phyloP scores from a whole-genome alignment of 2,113 vertebrate genomes.

The Triplophysa rosa region DNA sequence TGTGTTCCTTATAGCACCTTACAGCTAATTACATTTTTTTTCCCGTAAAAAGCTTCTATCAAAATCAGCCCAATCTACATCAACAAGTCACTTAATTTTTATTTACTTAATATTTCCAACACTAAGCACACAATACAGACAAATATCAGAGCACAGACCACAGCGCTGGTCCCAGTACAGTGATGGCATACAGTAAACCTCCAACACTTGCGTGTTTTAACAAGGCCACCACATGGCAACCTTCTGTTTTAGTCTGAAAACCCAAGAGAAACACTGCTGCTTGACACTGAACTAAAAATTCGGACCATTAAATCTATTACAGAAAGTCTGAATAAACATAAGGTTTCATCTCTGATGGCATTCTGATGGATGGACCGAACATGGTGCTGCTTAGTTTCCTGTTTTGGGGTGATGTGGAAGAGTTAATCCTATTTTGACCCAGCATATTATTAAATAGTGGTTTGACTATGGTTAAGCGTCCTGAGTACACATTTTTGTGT shows the following conservation, averaged over 20 bases:
- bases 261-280: conserved; percentile 10
- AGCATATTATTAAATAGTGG: conserved; percentile 4
- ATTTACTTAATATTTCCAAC: background rate
- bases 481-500: background rate
- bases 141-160: background rate
- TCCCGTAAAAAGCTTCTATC: no score
- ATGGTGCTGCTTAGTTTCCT: conserved; percentile 4
- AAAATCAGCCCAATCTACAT: no score
- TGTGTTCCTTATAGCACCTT: no score
- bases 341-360: background rate
- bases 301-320: background rate
- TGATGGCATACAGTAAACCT: background rate
- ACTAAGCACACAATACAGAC: background rate
- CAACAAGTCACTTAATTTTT: no score
- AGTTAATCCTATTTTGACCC: background rate
- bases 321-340: conserved; percentile 5
- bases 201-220: conserved; percentile 14
- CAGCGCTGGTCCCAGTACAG: background rate
- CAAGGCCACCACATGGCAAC: conserved; percentile 21
- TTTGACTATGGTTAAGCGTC: conserved; percentile 8
- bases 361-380: conserved; percentile 1
- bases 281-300: background rate
- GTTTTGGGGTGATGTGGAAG: conserved; percentile 9
- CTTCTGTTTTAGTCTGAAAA: conserved; percentile 7
- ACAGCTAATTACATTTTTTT: no score